Evolutionary conservation across 2,797 vertebrate species (phyloP), one percentile per base, ranked within the genome.

Genomic region (Diceros bicornis): DNA sequence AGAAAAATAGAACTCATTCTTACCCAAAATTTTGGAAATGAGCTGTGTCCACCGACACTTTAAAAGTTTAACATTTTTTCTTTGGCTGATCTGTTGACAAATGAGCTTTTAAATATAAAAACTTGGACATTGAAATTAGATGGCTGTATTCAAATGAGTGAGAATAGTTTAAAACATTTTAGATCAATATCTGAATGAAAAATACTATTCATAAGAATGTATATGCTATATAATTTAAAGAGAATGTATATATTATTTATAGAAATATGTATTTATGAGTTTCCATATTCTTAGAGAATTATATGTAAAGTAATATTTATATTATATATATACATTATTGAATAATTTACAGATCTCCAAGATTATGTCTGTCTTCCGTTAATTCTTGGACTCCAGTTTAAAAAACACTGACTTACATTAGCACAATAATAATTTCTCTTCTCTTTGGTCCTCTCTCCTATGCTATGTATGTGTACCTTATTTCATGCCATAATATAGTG

Each of bases 151-250:
- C 23, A 44, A 88, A 77, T 23, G 2, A 66, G 1, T 27, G n/a
- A 72, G 14, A 74, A 64, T n/a, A 55, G 0, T 20, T 71, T 75
- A 79, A 50, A 74, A 21, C 3, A 64, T 62, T 83, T 96, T 68
- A 66, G 7, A 82, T 44, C 7, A 62, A 4, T 16, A 20, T 52
- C 27, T 87, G 75, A 74, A 71, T 94, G 13, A 92, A 93, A 89
- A 91, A 44, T 55, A 82, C 20, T 25, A 68, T 68, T 88, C 71
- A n/a, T 71, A 91, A 93, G 32, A 71, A 34, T 55, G 66, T 17
- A 5, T n/a, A 44, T 62, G 11, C 20, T 44, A n/a, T n/a, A 55
- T 74, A 74, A 82, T 34, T 25, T 52, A 62, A 34, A n/a, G 55
- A 72, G n/a, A 34, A 3, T 75, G 6, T 59, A 2, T 23, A 32